phyloP scores from a whole-genome alignment of 2,888 invertebrate species.

The Digitonthophagus gazella region DNA sequence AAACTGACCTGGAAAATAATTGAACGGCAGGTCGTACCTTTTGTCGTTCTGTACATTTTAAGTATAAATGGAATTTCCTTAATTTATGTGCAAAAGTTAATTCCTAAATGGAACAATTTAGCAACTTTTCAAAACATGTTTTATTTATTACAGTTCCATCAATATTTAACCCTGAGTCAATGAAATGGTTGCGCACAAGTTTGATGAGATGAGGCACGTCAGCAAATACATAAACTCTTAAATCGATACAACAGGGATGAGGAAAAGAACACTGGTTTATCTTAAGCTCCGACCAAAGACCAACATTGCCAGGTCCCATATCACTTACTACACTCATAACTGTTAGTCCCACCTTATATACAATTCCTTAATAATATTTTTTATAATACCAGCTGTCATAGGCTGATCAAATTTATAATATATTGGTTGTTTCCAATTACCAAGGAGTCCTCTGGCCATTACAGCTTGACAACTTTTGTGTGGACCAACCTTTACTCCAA shows the following conservation, averaged over 20 bases:
- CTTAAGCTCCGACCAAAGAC: slow-evolving; percentile 17
- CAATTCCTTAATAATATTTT: slow-evolving; percentile 18
- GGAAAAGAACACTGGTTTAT: slow-evolving; percentile 16
- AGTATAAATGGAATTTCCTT: slow-evolving; percentile 31
- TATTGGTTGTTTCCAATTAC: slow-evolving; percentile 23
- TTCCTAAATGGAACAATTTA: slow-evolving; percentile 20
- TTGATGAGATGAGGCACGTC: slow-evolving; percentile 31
- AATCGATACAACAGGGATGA: slow-evolving; percentile 16
- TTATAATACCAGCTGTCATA: slow-evolving; percentile 21
- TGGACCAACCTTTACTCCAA: slow-evolving; percentile 33
- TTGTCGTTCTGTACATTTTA: slow-evolving; percentile 32
- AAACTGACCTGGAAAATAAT: slow-evolving; percentile 10
- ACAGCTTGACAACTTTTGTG: slow-evolving; percentile 34
- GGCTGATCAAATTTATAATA: slow-evolving; percentile 21
- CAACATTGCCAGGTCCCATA: slow-evolving; percentile 20
- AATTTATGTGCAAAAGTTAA: slow-evolving; percentile 33
- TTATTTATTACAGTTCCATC: slow-evolving; percentile 19
- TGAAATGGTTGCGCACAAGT: slow-evolving; percentile 26
- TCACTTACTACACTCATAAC: slow-evolving; percentile 24
- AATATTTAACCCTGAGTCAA: slow-evolving; percentile 29
- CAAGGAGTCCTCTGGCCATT: slow-evolving; percentile 26
- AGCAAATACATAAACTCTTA: slow-evolving; percentile 29
- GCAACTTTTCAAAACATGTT: background rate
- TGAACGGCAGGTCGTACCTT: slow-evolving; percentile 32
- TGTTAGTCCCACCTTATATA: slow-evolving; percentile 17